Conservation (phyloP, 2,888 invertebrate species). For the Caenorhabditis sulstoni region DNA sequence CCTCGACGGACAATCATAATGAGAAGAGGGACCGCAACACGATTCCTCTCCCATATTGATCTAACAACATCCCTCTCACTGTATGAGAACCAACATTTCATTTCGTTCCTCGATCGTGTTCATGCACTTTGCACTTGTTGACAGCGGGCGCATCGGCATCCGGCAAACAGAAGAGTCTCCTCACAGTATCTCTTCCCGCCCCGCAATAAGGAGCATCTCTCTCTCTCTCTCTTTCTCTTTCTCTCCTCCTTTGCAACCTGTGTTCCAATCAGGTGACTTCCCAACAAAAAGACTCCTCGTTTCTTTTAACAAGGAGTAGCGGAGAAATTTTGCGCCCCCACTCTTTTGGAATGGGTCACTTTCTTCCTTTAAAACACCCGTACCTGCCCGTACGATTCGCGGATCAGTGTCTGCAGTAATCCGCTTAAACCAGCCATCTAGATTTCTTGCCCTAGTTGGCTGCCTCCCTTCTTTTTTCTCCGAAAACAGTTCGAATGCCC, state of each 20-base stretch:
- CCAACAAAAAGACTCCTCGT: too few species aligned
- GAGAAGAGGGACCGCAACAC: constrained; percentile 29
- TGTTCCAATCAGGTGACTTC: neutral
- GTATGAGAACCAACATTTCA: constrained; percentile 30
- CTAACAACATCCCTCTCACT: constrained; percentile 10
- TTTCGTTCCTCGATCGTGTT: constrained; percentile 33
- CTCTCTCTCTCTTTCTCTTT: neutral
- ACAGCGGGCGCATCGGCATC: constrained; percentile 40
- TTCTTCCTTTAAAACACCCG: constrained; percentile 6
- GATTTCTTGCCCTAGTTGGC: constrained; percentile 16
- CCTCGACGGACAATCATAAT: constrained; percentile 54
- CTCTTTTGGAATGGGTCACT: neutral
- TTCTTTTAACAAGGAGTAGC: too few species aligned
- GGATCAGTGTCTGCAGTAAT: constrained; percentile 31
- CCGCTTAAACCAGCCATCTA: constrained; percentile 42
- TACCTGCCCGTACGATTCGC: constrained; percentile 1
- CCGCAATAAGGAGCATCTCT: neutral
- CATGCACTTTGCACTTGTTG: constrained; percentile 60
- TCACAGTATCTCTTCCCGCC: constrained; percentile 47
- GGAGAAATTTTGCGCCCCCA: too few species aligned
- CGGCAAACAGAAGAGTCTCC: constrained; percentile 30
- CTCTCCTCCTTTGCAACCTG: constrained; percentile 2
- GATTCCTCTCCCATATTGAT: constrained; percentile 23
- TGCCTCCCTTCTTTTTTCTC: constrained; percentile 23
- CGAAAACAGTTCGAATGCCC: constrained; percentile 54